Evolutionary conservation across 2,113 vertebrate genomes (phyloP), one percentile per base, ranked within the genome.

Genomic region (Benitochromis conjunctus): DNA sequence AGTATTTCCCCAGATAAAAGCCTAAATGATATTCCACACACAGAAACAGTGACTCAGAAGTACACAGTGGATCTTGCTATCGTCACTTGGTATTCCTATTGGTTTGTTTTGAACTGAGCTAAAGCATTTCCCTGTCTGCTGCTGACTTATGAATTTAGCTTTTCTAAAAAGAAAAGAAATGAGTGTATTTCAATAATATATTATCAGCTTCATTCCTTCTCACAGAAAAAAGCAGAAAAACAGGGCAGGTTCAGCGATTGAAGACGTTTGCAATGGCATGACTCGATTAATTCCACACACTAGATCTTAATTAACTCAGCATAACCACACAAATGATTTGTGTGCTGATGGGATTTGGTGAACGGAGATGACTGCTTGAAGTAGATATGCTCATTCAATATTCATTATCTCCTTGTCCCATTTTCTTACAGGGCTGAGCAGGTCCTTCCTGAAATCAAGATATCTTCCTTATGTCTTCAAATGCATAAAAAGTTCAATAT

Each of bases 241-340:
- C 46, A 21, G 83, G 18, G 41, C 82, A 86, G 85, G 79, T 82
- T 64, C 56, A 26, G 66, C 86, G 71, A 92, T 80, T 81, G 90
- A 91, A 89, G 66, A 91, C 85, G 62, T 92, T 85, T 77, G 69
- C 83, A 80, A 31, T 81, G 80, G 77, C 82, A 46, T 81, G 88
- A 85, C 88, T 91, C 34, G 55, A 90, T 94, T 90, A 89, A 91
- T 90, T 90, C 93, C 85, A 79, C 85, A 84, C 84, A 81, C 90
- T 92, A 83, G 74, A 91, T 94, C 91, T 94, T 92, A 93, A 94
- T 95, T 94, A 94, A 92, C 90, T 91, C 84, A 6, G 80, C 86
- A 89, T 84, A 94, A 89, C 84, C 91, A 86, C 78, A 86, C 85
- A 89, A 88, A 93, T 90, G 90, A 93, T 92, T 91, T 85, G 91